These are phyloP conservation scores for Protaetia brevitarsis DNA, from an alignment of 1,140 invertebrate species.

Conservation along the genomic window DNA sequence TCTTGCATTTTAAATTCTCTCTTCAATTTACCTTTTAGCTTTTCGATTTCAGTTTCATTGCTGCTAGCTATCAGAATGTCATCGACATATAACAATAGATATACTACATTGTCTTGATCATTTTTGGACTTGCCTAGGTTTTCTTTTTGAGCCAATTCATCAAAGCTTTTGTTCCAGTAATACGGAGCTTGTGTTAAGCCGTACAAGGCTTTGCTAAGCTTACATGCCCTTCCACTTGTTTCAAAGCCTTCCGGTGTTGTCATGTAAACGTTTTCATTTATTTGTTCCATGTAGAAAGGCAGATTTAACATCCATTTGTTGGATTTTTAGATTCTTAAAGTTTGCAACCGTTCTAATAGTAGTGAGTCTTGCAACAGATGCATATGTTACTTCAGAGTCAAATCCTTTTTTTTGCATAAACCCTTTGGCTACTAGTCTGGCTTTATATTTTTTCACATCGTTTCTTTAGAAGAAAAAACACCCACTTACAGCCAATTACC, in stretches of 20 bases:
- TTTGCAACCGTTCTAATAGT: constrained; percentile 37
- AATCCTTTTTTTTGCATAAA: constrained; percentile 40
- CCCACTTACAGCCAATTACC: constrained; percentile 5
- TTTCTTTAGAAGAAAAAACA: constrained; percentile 43
- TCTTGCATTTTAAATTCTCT: constrained; percentile 25
- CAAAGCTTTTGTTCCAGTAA: constrained; percentile 43
- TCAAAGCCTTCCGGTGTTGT: constrained; percentile 27
- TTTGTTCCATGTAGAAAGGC: constrained; percentile 34
- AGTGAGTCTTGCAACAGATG: constrained; percentile 40
- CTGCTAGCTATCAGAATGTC: constrained; percentile 33
- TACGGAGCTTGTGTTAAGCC: constrained; percentile 50
- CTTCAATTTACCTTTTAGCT: constrained; percentile 19
- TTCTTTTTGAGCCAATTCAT: neutral
- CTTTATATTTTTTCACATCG: constrained; percentile 39
- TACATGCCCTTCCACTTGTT: constrained; percentile 29
- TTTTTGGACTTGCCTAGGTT: neutral
- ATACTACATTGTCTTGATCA: constrained; percentile 15
- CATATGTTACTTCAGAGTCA: constrained; percentile 45
- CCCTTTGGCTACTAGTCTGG: constrained; percentile 48
- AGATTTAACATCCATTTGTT: constrained; percentile 41
- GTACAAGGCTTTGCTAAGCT: constrained; percentile 47
- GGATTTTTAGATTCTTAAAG: constrained; percentile 30
- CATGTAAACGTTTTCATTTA: constrained; percentile 37
- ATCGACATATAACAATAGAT: constrained; percentile 38
- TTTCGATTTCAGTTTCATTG: constrained; percentile 10